Evolutionary conservation across 2,113 vertebrate genomes (phyloP), one percentile per base, ranked within the genome.

Genomic region (Noturus placidus): DNA sequence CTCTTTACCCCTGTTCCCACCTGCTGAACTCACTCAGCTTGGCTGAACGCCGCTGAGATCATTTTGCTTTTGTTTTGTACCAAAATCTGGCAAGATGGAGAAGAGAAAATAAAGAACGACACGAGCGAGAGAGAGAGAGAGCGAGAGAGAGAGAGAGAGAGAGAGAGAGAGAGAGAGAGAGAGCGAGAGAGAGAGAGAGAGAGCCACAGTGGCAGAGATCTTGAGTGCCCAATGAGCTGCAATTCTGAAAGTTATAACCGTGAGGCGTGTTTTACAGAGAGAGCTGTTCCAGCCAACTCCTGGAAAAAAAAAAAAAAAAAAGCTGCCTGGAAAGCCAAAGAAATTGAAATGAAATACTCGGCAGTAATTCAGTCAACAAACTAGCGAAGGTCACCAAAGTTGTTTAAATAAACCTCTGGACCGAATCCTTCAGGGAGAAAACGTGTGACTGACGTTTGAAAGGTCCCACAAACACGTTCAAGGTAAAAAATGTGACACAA

Each of bases 221-320:
- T 4, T 6, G 42, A 69, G 14, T 56, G 65, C 63, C 30, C 78
- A 72, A 27, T 59, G 50, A 82, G 46, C 77, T 81, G 77, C 67
- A 74, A 17, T 74, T 74, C 50, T 57, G 22, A 38, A 84, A 17
- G 77, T 20, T 79, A 67, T 20, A 50, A n/a, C 22, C 56, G 13
- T 2, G 22, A 86, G 50, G 81, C 69, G 56, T 30, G 80, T 50
- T 83, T 63, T 57, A 54, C 42, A 38, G 46, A 80, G n/a, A 30
- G 46, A 80, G n/a, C 22, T 22, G 69, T 87, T 69, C 86, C 83
- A 85, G n/a, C 46, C 27, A 77, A 50, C 78, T 86, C 76, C 30
- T n/a, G 70, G 74, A 63, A 82, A 30, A 59, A 30, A 46, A 25
- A 9, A 63, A 82, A 30, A 59, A 30, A 46, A 25, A 9, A 76